Evolutionary conservation across 2,113 vertebrate genomes (phyloP), one percentile per base, ranked within the genome.

Genomic region (Salvator merianae): DNA sequence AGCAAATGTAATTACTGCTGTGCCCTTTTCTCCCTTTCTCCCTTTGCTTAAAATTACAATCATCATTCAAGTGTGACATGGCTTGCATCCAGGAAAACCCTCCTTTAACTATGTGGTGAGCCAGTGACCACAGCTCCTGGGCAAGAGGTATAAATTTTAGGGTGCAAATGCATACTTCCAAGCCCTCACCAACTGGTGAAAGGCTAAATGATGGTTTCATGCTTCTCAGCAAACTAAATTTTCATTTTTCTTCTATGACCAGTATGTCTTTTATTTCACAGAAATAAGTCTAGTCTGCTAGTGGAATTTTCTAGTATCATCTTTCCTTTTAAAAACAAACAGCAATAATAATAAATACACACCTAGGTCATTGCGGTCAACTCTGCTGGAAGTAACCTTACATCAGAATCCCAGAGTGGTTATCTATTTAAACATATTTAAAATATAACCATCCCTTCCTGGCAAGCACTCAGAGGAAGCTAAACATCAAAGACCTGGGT

Each of bases 201-300:
- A 85, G 81, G 40, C 4, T 62, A 74, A 87, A 22, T 81, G 74
- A 71, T 13, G 9, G 2, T 2, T 55, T 9, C 10, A 13, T 79
- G 50, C 3, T 75, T 85, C 63, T 63, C 63, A 50, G 28, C 22
- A 62, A 7, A 40, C 14, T 13, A 84, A 62, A 30, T 3, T 84
- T 77, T 82, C 34, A 38, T 88, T 90, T 89, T 62, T 81, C 20
- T 77, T 88, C 65, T 84, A 26, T 53, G 65, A 3, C n/a, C n/a
- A 24, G 69, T 59, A 69, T 63, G 69, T 59, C 36, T 30, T 69
- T 7, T 3, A 50, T 81, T 85, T 85, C 59, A 75, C 68, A 72
- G 36, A 12, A 9, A 1, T 79, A 59, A 59, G 55, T 20, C 63
- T 68, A 28, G 34, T 16, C 77, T n/a, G 1, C 63, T 32, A 79